These are phyloP conservation scores for Otis tarda DNA, from an alignment of 2,113 vertebrate species.

Conservation along the genomic window DNA sequence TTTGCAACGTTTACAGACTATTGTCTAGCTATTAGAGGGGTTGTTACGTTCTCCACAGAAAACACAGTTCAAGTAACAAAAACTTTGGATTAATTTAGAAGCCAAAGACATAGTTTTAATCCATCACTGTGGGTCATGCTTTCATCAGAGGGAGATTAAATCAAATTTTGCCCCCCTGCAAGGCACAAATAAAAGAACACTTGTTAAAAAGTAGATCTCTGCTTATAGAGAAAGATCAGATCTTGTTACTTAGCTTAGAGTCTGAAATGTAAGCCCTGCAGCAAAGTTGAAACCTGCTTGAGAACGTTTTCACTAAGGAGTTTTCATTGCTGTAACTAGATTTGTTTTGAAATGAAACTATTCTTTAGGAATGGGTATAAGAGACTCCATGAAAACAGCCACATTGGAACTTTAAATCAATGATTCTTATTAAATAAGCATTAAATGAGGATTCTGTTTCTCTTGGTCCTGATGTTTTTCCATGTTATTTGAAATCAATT, in stretches of 20 bases:
- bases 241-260: background rate
- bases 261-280: slow-evolving; percentile 16
- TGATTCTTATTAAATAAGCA: background rate
- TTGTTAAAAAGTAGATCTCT: slow-evolving; percentile 37
- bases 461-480: background rate
- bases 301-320: slow-evolving; percentile 12
- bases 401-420: background rate
- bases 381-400: background rate
- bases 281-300: slow-evolving; percentile 14
- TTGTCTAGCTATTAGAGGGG: background rate
- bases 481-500: background rate
- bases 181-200: slow-evolving; percentile 24
- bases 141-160: slow-evolving; percentile 7
- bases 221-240: background rate
- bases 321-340: background rate
- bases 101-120: background rate
- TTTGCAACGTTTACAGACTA: background rate
- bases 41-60: background rate
- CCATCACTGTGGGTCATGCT: background rate
- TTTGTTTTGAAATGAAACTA: slow-evolving; percentile 18
- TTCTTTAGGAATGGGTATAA: background rate
- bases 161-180: background rate
- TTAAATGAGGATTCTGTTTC: background rate
- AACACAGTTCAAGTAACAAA: background rate
- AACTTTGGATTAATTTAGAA: background rate